Base-by-base conservation (phyloP, 2,888 invertebrate species). In the Cosmia trapezina region DNA sequence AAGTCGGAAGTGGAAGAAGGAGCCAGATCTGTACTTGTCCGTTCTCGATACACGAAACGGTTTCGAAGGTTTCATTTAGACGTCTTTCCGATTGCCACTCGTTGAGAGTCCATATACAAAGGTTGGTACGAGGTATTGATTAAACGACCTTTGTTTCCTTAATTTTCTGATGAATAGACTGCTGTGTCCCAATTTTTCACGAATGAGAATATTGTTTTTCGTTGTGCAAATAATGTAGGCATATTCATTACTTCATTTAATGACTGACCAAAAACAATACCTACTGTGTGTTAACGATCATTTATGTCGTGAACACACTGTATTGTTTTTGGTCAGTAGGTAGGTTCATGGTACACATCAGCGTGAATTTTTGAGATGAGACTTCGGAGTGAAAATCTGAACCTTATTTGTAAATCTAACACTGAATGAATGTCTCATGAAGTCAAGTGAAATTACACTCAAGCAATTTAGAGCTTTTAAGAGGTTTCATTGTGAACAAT, bases 81-180 rank as follows among this genome's bases (percentile, higher is more conserved):
- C 67, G 51, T 63, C 37, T 69, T 75, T 77, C 57, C 47, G 65
- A 70, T 74, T 77, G 77, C 56, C 33, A 61, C n/a, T 68, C 51
- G 67, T 33, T 41, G 63, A 22, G 11, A 67, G 57, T 43, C 60
- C 49, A 43, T 47, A 28, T 28, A 43, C 49, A 57, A 54, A 56
- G 51, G 49, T 66, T 70, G 64, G 64, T 65, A 47, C 59, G 49
- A 69, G 51, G 57, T 54, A 81, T 75, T 81, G 73, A 78, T 76
- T 73, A 51, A 72, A 64, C 49, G 33, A 51, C 61, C 61, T 65
- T 79, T 72, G 61, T 73, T 72, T 65, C n/a, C 57, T 66, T 47
- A 37, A 70, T 60, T 63, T 73, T 70, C 28, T 64, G 41, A 41
- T 41, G 41, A 41, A 41, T 41, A 41, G 53, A 59, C 33, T 61